Percentiles rank a stretch among this genome's conserved stretches.
These are phyloP conservation scores for Drosophila tristis DNA, from an alignment of 1,140 invertebrate species.

Conservation along the genomic window DNA sequence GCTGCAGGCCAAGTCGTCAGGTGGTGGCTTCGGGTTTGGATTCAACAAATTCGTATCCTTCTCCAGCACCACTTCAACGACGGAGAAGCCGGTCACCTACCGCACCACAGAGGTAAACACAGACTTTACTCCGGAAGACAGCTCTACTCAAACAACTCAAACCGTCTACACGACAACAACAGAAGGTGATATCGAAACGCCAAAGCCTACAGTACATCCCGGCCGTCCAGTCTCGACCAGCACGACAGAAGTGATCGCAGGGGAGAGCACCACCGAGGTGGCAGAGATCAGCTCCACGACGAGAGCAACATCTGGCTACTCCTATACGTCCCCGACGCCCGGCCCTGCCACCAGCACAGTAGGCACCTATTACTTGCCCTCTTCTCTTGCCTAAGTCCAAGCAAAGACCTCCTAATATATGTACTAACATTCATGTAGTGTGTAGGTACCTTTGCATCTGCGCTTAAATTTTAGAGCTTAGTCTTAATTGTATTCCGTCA, in stretches of 20 bases:
- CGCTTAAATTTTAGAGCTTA: conserved; percentile 12
- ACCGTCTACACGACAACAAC: conserved; percentile 68
- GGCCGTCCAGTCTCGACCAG: conserved; percentile 49
- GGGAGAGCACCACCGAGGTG: conserved; percentile 12
- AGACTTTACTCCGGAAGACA: conserved; percentile 65
- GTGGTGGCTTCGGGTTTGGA: conserved; percentile 52
- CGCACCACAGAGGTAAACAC: conserved; percentile 73
- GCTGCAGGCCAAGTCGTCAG: conserved; percentile 52
- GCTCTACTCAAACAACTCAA: conserved; percentile 67
- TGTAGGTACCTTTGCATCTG: no score
- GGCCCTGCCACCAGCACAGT: conserved; percentile 16
- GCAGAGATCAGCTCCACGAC: conserved; percentile 21
- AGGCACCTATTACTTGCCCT: conserved; percentile 45
- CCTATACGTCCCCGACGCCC: conserved; percentile 32
- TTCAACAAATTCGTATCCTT: conserved; percentile 44
- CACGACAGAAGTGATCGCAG: conserved; percentile 25
- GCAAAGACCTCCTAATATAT: neutral
- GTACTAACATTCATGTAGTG: no score
- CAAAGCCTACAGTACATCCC: conserved; percentile 68
- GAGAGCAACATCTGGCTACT: conserved; percentile 26
- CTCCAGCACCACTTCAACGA: conserved; percentile 33
- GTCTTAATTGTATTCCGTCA: neutral
- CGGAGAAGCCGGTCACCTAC: conserved; percentile 48
- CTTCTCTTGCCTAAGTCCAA: conserved; percentile 20
- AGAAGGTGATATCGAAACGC: conserved; percentile 58